Evolutionary conservation across 2,797 vertebrate species (phyloP).

Genomic region (Tragelaphus oryx): DNA sequence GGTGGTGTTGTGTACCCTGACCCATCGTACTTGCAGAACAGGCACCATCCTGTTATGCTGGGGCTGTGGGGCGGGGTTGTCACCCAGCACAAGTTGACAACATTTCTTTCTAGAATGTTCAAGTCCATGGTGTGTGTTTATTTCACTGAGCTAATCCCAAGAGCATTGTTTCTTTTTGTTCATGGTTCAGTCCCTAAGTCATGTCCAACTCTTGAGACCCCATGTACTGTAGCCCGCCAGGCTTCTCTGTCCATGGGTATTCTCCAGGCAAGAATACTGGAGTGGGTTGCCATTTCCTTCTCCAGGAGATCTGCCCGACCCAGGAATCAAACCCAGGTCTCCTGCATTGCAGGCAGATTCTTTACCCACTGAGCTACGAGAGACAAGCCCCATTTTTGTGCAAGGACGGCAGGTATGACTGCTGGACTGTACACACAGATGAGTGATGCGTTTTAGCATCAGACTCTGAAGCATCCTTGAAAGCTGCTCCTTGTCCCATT

Average conservation of each 20-base stretch:
- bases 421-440: too few species aligned
- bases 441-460: accelerated
- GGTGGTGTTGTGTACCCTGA: accelerated
- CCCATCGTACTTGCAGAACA: not conserved
- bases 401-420: not conserved
- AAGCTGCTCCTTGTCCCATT: accelerated
- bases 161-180: not conserved
- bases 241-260: not conserved
- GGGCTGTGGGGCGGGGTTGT: not conserved
- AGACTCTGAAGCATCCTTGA: not conserved
- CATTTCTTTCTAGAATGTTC: not conserved
- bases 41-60: accelerated
- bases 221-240: not conserved
- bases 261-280: not conserved
- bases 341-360: not conserved
- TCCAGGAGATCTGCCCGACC: not conserved
- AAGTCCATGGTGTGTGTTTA: not conserved
- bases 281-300: not conserved
- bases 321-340: not conserved
- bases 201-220: not conserved
- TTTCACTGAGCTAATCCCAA: not conserved
- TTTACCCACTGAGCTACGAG: not conserved
- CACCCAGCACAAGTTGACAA: not conserved
- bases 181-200: not conserved
- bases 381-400: not conserved